Conservation (phyloP, 2,113 vertebrate genomes). For the Muscicapa adusta region DNA sequence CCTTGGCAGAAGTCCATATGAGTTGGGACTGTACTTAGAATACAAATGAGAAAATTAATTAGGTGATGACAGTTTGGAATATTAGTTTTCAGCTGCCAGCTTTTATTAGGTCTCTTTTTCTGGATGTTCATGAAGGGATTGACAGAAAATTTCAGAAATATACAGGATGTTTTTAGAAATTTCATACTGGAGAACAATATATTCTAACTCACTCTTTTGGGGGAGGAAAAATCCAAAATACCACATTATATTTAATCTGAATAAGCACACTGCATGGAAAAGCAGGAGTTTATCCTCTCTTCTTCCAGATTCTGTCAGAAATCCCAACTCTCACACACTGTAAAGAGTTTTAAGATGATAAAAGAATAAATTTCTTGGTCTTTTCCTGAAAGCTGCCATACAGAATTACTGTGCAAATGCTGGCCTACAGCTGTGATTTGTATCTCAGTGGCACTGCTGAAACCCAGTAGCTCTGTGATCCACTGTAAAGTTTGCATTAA, state of each 20-base stretch:
- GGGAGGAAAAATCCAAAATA: neutral
- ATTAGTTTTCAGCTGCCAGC: constrained; percentile 8
- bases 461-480: neutral
- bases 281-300: neutral
- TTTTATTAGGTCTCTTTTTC: neutral
- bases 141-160: neutral
- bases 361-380: neutral
- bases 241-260: neutral
- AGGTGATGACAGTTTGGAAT: neutral
- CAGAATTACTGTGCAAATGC: neutral
- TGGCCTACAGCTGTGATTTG: neutral
- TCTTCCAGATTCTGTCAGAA: neutral
- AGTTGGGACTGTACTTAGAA: neutral
- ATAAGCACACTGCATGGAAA: neutral
- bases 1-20: neutral
- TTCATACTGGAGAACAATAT: neutral
- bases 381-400: neutral
- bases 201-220: neutral
- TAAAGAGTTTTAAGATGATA: neutral
- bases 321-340: neutral
- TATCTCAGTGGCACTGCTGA: neutral
- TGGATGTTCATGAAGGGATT: neutral
- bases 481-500: neutral
- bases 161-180: neutral
- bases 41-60: constrained; percentile 35